Conservation (phyloP, 35 echinoderm and acorn worm species). For the Eucidaris tribuloides region DNA sequence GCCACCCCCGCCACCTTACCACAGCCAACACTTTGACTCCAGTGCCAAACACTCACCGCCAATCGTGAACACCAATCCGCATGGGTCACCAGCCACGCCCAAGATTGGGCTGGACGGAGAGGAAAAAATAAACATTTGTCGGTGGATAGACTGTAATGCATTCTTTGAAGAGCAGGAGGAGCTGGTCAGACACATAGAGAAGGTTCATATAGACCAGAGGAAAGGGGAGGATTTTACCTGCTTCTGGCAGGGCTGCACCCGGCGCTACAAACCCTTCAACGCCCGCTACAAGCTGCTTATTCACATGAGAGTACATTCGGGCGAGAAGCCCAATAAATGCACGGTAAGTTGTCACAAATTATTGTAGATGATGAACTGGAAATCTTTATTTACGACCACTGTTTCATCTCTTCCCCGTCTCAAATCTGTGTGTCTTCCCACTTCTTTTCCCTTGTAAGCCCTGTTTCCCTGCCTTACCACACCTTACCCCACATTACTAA, state of each 20-base stretch:
- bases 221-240: constrained; percentile 99
- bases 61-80: constrained; percentile 38
- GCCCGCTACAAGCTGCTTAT: constrained; percentile 98
- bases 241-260: constrained; percentile 95
- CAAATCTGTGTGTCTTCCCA: too few species aligned
- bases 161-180: constrained; percentile 96
- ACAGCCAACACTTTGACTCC: constrained; percentile 80
- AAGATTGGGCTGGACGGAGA: constrained; percentile 57
- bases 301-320: constrained; percentile 98
- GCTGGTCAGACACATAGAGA: constrained; percentile 97
- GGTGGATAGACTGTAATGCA: constrained; percentile 95
- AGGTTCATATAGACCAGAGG: constrained; percentile 98
- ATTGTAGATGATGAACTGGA: too few species aligned
- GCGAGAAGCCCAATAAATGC: constrained; percentile 99
- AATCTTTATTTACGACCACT: too few species aligned
- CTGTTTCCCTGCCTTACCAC: too few species aligned
- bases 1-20: constrained; percentile 69
- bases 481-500: too few species aligned
- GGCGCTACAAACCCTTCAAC: constrained; percentile 97
- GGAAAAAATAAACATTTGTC: constrained; percentile 67
- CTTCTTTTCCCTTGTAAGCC: too few species aligned
- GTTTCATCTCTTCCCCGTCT: too few species aligned
- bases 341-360: constrained; percentile 70
- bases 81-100: constrained; percentile 47
- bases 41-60: constrained; percentile 55